phyloP scores from a whole-genome alignment of 2,113 vertebrate genomes.

The Channa maculata region DNA sequence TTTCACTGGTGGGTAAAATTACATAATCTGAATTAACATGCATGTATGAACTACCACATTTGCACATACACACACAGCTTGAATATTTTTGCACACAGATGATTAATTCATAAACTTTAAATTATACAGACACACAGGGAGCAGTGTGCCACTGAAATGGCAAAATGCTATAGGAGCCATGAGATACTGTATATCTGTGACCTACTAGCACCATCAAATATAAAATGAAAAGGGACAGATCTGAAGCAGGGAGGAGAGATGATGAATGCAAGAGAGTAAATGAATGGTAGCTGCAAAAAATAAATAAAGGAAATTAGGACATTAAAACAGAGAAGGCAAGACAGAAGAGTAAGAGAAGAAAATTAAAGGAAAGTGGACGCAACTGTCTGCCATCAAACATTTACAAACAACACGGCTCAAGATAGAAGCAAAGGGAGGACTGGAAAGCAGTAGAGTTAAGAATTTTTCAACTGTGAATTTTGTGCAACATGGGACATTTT shows the following conservation, averaged over 20 bases:
- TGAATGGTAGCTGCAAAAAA: slow-evolving; percentile 24
- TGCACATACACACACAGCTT: background rate
- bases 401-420: background rate
- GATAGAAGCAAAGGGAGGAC: too few species aligned
- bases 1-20: slow-evolving; percentile 34
- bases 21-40: slow-evolving; percentile 46
- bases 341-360: background rate
- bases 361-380: background rate
- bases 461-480: slow-evolving; percentile 8
- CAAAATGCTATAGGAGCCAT: slow-evolving; percentile 27
- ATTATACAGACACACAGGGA: slow-evolving; percentile 44
- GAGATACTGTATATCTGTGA: slow-evolving; percentile 21
- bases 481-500: slow-evolving; percentile 17
- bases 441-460: background rate
- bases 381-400: background rate
- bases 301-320: slow-evolving; percentile 1
- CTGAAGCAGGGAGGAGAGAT: background rate
- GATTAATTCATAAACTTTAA: slow-evolving; percentile 56
- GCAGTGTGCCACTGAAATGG: slow-evolving; percentile 48
- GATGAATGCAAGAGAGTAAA: slow-evolving; percentile 4
- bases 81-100: slow-evolving; percentile 32
- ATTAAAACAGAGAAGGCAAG: slow-evolving; percentile 4
- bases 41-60: slow-evolving; percentile 15
- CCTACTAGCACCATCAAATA: slow-evolving; percentile 33
- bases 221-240: background rate